Base-by-base conservation (phyloP, 2,888 invertebrate species). In the Amblyjoppa proteus region DNA sequence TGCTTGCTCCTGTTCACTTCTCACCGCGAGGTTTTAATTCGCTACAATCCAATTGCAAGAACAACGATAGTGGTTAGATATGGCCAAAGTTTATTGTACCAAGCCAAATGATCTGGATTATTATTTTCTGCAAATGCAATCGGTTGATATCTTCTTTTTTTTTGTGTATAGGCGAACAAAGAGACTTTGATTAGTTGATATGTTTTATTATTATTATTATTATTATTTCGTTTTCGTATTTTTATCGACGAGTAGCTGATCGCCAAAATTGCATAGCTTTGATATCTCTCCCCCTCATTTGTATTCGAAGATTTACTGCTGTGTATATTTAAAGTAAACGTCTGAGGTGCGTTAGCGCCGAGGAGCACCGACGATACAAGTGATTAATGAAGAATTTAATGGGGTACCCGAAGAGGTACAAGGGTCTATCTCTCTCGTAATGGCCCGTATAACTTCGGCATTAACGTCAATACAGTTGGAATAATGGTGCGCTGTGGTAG, bases 401-500 rank as follows among this genome's bases (percentile, higher is more conserved):
- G 69, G 56, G 66, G 41, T 69, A 73, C 3, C 9, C 56, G 56
- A 20, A 20, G 56, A 28, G 56, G 28, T 28, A 58, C 56, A 58
- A 28, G 34, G 73, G 25, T 61, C 64, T 25, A 20, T 20, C 13
- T 31, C 13, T 41, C 61, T 69, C 51, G 58, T 51, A 16, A 28
- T 61, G 68, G 31, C 16, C 61, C 70, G 49, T 58, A 71, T 34
- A 77, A 56, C 58, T 25, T 61, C 74, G 45, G 51, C 71, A 77
- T 74, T 81, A 81, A 84, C 81, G 81, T 81, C 84, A 77, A 81
- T 84, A 81, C 73, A 84, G 74, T 84, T 69, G 81, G 81, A 81
- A 84, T 81, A 84, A 84, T 84, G 61, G 74, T 73, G 73, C 76
- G 61, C 68, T 45, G 77, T 68, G 73, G 68, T 71, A 64, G 61